Evolutionary conservation across 2,888 invertebrate species (phyloP).

Genomic region (Cryptocheilus praepositus): DNA sequence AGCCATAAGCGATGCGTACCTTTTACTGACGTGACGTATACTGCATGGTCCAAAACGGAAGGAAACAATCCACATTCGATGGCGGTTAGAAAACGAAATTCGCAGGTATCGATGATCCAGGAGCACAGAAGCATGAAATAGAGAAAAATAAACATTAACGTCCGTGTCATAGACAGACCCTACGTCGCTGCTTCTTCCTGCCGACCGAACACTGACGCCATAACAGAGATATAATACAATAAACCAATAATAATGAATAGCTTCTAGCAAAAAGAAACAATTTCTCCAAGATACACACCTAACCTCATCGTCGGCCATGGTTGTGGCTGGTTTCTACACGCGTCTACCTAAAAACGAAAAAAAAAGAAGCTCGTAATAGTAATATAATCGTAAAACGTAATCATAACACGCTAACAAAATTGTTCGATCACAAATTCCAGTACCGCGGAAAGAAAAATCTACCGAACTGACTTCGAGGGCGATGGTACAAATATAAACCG

Average conservation of each 20-base stretch:
- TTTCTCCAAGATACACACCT: slow-evolving; percentile 80
- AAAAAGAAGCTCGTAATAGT: neutral
- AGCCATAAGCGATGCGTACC: slow-evolving; percentile 50
- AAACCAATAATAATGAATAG: neutral
- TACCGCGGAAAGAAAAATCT: too few species aligned
- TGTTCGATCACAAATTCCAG: too few species aligned
- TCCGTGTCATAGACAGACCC: neutral
- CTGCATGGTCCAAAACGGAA: slow-evolving; percentile 34
- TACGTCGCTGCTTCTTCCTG: neutral
- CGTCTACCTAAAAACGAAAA: slow-evolving; percentile 78
- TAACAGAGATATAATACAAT: neutral
- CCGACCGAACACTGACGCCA: neutral
- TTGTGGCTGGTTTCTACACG: slow-evolving; percentile 77
- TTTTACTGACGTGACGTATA: slow-evolving; percentile 41
- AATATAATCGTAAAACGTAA: too few species aligned
- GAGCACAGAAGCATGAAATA: slow-evolving; percentile 1
- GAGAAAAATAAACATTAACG: slow-evolving; percentile 1
- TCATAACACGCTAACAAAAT: too few species aligned
- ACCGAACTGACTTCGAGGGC: too few species aligned
- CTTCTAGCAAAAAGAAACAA: neutral
- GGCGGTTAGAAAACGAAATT: slow-evolving; percentile 22
- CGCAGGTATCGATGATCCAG: slow-evolving; percentile 12
- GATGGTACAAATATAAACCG: too few species aligned
- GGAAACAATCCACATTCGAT: slow-evolving; percentile 14
- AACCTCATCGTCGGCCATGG: slow-evolving; percentile 96